Percentiles rank a stretch among this genome's conserved stretches.
Evolutionary conservation across 2,797 vertebrate species (phyloP).

Genomic region (Antrozous pallidus): DNA sequence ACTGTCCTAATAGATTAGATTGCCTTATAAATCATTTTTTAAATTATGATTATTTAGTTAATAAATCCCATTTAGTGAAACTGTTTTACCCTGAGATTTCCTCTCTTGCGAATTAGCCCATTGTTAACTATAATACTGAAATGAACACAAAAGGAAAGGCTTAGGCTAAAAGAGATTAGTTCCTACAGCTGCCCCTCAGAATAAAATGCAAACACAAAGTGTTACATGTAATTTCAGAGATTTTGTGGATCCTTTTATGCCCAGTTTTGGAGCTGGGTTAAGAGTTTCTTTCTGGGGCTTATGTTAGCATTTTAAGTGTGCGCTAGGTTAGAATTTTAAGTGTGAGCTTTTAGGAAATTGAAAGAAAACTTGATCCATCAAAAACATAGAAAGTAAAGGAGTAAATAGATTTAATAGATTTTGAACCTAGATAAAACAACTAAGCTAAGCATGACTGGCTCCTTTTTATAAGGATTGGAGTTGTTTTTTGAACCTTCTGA

Average conservation of each 20-base stretch:
- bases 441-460: neutral
- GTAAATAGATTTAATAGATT: neutral
- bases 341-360: neutral
- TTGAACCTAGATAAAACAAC: neutral
- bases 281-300: neutral
- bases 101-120: neutral
- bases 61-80: neutral
- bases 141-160: neutral
- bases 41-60: neutral
- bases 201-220: neutral
- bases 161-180: neutral
- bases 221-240: neutral
- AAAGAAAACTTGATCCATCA: neutral
- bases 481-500: neutral
- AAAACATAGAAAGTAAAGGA: neutral
- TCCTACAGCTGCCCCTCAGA: neutral
- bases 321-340: constrained; percentile 10
- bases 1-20: neutral
- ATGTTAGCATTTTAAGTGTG: neutral
- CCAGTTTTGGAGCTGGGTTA: neutral
- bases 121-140: neutral
- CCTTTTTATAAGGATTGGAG: neutral
- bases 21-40: neutral
- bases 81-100: neutral
- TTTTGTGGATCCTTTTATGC: neutral